Evolutionary conservation across 2,113 vertebrate genomes (phyloP).

Genomic region (Zootoca vivipara): DNA sequence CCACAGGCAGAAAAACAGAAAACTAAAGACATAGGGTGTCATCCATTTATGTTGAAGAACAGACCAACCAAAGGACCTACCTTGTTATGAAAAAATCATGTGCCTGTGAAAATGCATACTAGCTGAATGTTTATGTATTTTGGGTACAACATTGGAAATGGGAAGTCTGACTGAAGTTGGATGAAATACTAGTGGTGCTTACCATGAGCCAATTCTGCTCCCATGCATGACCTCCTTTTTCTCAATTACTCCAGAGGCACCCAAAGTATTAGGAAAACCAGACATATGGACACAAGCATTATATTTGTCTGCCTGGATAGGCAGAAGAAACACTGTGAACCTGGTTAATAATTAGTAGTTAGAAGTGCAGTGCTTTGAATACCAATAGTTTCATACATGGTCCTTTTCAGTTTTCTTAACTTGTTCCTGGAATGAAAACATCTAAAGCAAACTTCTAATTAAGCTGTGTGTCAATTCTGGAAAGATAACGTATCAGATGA

Average conservation of each 20-base stretch:
- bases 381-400: not conserved
- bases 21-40: slow-evolving; percentile 81
- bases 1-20: slow-evolving; percentile 77
- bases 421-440: not conserved
- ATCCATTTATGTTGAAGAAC: slow-evolving; percentile 76
- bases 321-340: not conserved
- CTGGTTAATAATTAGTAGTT: not conserved
- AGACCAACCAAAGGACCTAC: slow-evolving; percentile 92
- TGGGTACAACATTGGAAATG: slow-evolving; percentile 12
- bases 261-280: not conserved
- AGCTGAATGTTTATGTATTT: not conserved
- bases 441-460: not conserved
- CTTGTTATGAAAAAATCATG: slow-evolving; percentile 80
- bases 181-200: not conserved
- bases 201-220: not conserved
- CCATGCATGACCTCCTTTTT: not conserved
- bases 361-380: not conserved
- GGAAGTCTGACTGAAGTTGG: slow-evolving; percentile 9
- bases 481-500: not conserved
- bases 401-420: not conserved
- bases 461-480: not conserved
- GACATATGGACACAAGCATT: not conserved
- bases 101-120: not conserved
- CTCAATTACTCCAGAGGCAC: not conserved
- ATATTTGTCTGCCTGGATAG: not conserved